Conservation (phyloP, 2,113 vertebrate genomes). For the Lanius collurio region DNA sequence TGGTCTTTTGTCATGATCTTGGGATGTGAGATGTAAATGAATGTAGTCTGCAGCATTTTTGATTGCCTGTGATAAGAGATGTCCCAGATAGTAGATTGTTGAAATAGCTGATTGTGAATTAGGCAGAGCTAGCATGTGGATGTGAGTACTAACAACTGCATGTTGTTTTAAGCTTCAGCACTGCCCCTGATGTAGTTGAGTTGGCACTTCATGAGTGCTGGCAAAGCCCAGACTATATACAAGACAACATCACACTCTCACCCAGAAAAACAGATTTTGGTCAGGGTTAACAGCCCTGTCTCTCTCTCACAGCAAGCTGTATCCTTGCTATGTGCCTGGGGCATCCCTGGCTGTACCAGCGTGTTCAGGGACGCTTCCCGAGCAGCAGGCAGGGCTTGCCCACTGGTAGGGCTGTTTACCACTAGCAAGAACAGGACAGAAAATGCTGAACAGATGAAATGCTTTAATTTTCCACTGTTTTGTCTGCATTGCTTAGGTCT, state of each 20-base stretch:
- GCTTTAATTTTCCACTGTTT: slow-evolving; percentile 5
- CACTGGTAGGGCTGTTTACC: neutral
- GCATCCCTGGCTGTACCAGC: accelerated
- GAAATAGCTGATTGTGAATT: neutral
- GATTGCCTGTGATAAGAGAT: neutral
- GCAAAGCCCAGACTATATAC: neutral
- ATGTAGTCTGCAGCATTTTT: neutral
- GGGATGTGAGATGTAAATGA: neutral
- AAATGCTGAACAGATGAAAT: neutral
- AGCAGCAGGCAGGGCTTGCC: neutral
- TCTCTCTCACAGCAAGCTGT: no score
- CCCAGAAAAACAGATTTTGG: neutral
- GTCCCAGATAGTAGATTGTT: neutral
- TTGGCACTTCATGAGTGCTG: neutral
- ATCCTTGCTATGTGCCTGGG: neutral
- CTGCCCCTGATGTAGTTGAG: neutral
- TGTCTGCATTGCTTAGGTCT: neutral
- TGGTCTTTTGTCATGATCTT: neutral
- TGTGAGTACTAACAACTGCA: neutral
- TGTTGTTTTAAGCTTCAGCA: neutral
- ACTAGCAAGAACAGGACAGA: neutral
- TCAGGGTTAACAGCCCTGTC: neutral
- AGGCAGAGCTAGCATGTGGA: neutral
- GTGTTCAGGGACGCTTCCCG: neutral
- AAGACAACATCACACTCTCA: neutral